These are phyloP conservation scores for Tauraco hartlaubi DNA, from an alignment of 2,797 vertebrate species.

Conservation along the genomic window DNA sequence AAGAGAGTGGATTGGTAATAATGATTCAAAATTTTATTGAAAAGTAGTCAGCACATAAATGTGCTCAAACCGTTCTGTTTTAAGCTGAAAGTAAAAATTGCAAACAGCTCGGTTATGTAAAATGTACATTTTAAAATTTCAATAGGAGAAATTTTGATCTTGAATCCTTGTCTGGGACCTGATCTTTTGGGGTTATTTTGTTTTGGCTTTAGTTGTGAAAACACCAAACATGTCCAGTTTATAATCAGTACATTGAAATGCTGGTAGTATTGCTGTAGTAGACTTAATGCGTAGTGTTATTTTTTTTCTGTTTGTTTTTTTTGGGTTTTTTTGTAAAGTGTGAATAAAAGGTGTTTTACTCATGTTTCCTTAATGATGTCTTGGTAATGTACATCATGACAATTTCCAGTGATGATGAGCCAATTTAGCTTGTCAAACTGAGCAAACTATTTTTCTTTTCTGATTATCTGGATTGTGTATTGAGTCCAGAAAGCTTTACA, in stretches of 20 bases:
- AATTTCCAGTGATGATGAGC: constrained; percentile 79
- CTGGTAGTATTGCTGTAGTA: constrained; percentile 91
- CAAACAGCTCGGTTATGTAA: constrained; percentile 70
- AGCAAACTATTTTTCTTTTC: constrained; percentile 73
- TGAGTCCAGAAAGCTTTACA: constrained; percentile 77
- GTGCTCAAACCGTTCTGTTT: constrained; percentile 73
- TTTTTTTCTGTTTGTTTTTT: constrained; percentile 75
- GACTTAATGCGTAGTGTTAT: constrained; percentile 86
- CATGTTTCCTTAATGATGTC: constrained; percentile 94
- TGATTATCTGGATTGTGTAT: constrained; percentile 69
- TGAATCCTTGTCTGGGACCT: constrained; percentile 86
- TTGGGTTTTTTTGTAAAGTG: constrained; percentile 90
- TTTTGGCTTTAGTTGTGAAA: constrained; percentile 83
- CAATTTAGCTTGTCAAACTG: constrained; percentile 66
- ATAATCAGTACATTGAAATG: constrained; percentile 88
- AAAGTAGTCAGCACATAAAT: constrained; percentile 74
- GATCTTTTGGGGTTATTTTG: constrained; percentile 70
- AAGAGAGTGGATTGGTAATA: constrained; percentile 76
- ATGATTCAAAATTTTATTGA: constrained; percentile 86
- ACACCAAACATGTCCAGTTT: constrained; percentile 89
- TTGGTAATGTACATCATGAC: constrained; percentile 91
- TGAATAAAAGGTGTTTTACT: constrained; percentile 97
- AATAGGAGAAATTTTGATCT: constrained; percentile 79
- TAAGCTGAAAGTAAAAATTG: constrained; percentile 78
- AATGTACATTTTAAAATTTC: constrained; percentile 73